Conservation (phyloP, 2,888 invertebrate species). For the Abscondita cerata region DNA sequence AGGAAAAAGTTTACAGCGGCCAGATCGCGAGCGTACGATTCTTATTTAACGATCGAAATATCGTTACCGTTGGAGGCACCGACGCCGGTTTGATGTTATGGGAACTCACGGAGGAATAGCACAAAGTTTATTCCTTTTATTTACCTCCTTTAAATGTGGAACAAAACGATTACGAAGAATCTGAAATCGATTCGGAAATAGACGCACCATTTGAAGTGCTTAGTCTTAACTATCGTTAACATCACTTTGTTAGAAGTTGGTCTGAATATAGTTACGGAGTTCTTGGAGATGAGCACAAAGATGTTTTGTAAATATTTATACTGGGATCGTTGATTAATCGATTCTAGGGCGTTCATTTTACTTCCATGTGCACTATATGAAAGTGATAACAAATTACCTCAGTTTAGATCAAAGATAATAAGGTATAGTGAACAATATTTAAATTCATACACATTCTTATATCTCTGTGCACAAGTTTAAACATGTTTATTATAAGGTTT, state of each 20-base stretch:
- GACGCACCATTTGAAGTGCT: conserved; percentile 54
- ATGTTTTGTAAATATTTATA: conserved; percentile 11
- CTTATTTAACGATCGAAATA: conserved; percentile 83
- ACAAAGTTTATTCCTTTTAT: conserved; percentile 45
- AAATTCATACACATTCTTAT: conserved; percentile 3
- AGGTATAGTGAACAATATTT: conserved; percentile 5
- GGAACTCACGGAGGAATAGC: conserved; percentile 85
- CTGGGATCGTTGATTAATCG: neutral
- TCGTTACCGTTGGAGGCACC: conserved; percentile 85
- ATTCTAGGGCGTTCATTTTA: neutral
- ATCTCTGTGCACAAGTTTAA: conserved; percentile 15
- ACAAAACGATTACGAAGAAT: conserved; percentile 40
- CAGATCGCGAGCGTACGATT: conserved; percentile 81
- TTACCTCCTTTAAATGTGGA: conserved; percentile 37
- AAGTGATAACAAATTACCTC: conserved; percentile 35
- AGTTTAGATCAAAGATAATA: conserved; percentile 22
- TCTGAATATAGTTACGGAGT: neutral
- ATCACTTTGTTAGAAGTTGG: conserved; percentile 16
- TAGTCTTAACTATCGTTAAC: conserved; percentile 46
- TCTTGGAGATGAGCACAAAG: conserved; percentile 2
- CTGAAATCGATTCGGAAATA: conserved; percentile 51
- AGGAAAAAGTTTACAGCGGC: conserved; percentile 87
- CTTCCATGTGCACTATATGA: conserved; percentile 27
- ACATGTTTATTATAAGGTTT: neutral
- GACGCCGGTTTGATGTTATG: conserved; percentile 92